phyloP scores from a whole-genome alignment of 1,140 invertebrate species.

The Nixonia krombeini region DNA sequence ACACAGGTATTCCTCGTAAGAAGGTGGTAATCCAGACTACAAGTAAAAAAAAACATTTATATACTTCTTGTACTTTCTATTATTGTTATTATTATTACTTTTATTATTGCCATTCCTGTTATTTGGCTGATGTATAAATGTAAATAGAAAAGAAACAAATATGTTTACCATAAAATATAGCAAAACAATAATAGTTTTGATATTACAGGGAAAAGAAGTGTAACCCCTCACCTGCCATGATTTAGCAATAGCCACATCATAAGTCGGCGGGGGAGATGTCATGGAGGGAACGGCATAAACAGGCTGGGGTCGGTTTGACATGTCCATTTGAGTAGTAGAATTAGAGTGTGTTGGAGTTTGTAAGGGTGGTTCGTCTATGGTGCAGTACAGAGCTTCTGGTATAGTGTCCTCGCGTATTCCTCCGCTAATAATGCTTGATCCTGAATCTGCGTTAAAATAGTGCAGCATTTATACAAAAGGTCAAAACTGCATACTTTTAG shows the following conservation, averaged over 20 bases:
- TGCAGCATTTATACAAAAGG: too few relatives aligned
- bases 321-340: slow-evolving; percentile 45
- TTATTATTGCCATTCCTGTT: too few relatives aligned
- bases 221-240: slow-evolving; percentile 59
- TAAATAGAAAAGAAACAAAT: too few relatives aligned
- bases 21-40: slow-evolving; percentile 64
- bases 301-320: slow-evolving; percentile 53
- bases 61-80: background rate
- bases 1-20: slow-evolving; percentile 66
- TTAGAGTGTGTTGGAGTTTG: slow-evolving; percentile 39
- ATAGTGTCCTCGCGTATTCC: slow-evolving; percentile 57
- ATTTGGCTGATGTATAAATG: too few relatives aligned
- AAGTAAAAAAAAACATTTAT: background rate
- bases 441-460: slow-evolving; percentile 63
- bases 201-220: too few relatives aligned
- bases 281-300: slow-evolving; percentile 65
- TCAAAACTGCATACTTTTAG: too few relatives aligned
- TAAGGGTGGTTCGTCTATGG: slow-evolving; percentile 53
- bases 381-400: slow-evolving; percentile 61
- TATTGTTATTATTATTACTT: too few relatives aligned
- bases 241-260: slow-evolving; percentile 66
- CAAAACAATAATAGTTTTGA: too few relatives aligned
- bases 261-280: slow-evolving; percentile 69
- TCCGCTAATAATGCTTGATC: slow-evolving; percentile 56
- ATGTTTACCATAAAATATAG: too few relatives aligned